Conservation (phyloP, 1,140 invertebrate species). For the Tetramorium alpestre region DNA sequence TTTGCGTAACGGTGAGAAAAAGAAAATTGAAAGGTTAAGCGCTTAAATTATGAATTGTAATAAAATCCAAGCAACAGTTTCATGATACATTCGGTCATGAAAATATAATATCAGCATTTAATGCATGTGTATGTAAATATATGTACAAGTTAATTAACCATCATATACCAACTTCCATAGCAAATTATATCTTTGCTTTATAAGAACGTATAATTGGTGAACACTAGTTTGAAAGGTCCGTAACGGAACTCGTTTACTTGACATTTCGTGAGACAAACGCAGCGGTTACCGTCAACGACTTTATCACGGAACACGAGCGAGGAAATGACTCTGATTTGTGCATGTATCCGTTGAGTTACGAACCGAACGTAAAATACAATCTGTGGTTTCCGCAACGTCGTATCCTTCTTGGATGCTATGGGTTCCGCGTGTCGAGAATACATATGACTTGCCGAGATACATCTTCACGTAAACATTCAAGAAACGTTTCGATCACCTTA, state of each 20-base stretch:
- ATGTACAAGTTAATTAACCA: constrained; percentile 18
- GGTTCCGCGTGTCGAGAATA: neutral
- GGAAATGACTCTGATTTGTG: constrained; percentile 40
- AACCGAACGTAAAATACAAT: constrained; percentile 39
- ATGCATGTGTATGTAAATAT: neutral
- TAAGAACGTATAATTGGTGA: neutral
- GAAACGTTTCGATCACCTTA: constrained; percentile 24
- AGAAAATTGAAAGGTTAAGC: neutral
- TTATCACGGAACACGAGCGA: neutral
- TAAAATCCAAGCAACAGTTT: neutral
- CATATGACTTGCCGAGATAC: constrained; percentile 1
- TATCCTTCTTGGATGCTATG: neutral
- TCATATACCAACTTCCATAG: neutral
- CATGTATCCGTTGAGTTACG: neutral
- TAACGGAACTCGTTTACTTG: constrained; percentile 31
- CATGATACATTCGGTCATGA: neutral
- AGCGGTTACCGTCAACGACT: constrained; percentile 22
- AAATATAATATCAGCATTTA: neutral
- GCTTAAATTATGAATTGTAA: neutral
- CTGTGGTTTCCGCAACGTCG: neutral
- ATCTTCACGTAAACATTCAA: constrained; percentile 24
- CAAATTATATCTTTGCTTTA: neutral
- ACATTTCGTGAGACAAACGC: constrained; percentile 31
- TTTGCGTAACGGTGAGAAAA: neutral
- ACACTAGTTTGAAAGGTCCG: constrained; percentile 17